Conservation (phyloP, 2,113 vertebrate genomes). For the Pelecanus crispus region DNA sequence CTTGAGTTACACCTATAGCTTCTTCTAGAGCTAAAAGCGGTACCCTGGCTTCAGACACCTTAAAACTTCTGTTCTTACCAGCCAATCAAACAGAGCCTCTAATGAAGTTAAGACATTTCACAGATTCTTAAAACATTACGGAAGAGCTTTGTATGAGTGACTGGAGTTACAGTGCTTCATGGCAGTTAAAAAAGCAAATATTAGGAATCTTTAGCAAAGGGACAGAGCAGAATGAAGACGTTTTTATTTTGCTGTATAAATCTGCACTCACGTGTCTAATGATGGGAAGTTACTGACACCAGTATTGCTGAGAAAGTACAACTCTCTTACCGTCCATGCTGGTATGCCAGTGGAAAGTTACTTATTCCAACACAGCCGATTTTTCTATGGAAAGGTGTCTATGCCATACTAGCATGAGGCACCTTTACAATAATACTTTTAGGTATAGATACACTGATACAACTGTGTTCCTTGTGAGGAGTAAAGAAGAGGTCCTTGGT, state of each 20-base stretch:
- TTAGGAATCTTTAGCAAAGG: neutral
- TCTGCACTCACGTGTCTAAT: neutral
- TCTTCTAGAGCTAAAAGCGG: neutral
- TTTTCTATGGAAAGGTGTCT: neutral
- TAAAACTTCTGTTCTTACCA: neutral
- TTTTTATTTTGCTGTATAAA: neutral
- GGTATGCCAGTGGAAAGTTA: neutral
- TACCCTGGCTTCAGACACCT: neutral
- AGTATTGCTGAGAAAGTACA: neutral
- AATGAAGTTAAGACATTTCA: neutral
- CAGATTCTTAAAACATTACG: neutral
- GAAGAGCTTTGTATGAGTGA: neutral
- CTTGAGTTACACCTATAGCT: neutral
- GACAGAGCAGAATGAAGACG: neutral
- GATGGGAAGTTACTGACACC: neutral
- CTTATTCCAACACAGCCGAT: neutral
- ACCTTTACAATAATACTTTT: neutral
- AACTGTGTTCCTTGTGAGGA: neutral
- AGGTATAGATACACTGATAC: neutral
- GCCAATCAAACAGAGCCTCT: neutral
- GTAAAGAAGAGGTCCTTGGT: neutral
- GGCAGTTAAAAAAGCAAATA: neutral
- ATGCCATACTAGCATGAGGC: neutral
- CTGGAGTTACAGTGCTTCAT: neutral
- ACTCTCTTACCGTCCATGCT: neutral